Conservation (phyloP, 64 coral and sea anemone genomes). For the Pachyseris speciosa region DNA sequence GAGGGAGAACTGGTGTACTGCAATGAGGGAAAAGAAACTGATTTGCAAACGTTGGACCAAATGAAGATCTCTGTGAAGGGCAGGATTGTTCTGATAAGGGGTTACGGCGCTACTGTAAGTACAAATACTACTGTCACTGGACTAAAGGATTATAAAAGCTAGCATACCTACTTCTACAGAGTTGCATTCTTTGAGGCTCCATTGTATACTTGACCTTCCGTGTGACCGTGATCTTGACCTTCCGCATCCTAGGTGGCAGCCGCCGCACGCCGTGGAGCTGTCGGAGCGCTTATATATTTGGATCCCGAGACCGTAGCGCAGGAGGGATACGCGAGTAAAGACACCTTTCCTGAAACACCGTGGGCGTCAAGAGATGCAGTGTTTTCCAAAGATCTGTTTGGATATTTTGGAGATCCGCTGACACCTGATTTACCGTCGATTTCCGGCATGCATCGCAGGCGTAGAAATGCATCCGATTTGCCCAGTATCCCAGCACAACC, state of each 20-base stretch:
- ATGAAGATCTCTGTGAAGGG: constrained; percentile 28
- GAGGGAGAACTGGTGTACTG: constrained; percentile 72
- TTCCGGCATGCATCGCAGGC: constrained; percentile 63
- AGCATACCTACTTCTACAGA: too few relatives aligned
- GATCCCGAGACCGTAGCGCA: not conserved
- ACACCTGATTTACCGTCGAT: constrained; percentile 66
- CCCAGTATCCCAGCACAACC: constrained; percentile 70
- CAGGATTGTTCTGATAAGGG: constrained; percentile 48
- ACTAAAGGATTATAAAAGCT: too few relatives aligned
- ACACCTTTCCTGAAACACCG: constrained; percentile 45
- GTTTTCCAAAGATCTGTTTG: not conserved
- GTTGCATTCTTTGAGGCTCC: too few relatives aligned
- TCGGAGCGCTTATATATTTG: constrained; percentile 41
- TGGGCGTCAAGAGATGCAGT: constrained; percentile 54
- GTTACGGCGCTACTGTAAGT: not conserved
- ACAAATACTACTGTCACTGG: too few relatives aligned
- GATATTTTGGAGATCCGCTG: constrained; percentile 19
- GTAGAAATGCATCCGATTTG: constrained; percentile 41
- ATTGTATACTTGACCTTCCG: too few relatives aligned
- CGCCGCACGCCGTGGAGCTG: constrained; percentile 34
- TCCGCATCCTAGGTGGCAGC: not conserved
- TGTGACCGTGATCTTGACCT: too few relatives aligned
- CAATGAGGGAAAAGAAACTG: not conserved
- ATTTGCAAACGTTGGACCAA: constrained; percentile 21
- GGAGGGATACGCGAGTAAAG: not conserved